A percentile compares a stretch with the other conserved stretches of the same genome.
These are phyloP conservation scores for Uloborus plumipes DNA, from an alignment of 2,888 invertebrate species.

Conservation along the genomic window DNA sequence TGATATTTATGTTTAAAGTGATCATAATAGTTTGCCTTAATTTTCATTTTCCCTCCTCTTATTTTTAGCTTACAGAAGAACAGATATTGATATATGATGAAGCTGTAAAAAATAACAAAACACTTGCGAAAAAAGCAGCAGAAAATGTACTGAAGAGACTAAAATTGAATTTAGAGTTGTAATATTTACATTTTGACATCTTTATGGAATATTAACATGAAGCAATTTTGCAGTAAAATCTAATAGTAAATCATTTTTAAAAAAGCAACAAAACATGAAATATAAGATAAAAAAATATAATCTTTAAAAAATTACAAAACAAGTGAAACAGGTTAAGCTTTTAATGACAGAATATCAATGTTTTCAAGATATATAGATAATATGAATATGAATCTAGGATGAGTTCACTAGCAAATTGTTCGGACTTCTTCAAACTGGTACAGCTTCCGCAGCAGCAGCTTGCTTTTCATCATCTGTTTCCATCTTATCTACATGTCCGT, in stretches of 20 bases:
- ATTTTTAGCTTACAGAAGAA: slow-evolving; percentile 13
- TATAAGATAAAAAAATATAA: neutral
- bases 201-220: neutral
- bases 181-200: neutral
- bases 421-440: slow-evolving; percentile 26
- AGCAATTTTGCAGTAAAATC: neutral
- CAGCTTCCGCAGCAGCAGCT: slow-evolving; percentile 25
- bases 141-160: slow-evolving; percentile 46
- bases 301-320: neutral
- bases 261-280: neutral
- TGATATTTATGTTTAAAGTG: no score
- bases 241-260: neutral
- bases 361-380: slow-evolving; percentile 48
- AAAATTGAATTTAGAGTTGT: neutral
- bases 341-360: neutral
- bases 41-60: neutral
- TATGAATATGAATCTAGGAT: slow-evolving; percentile 36
- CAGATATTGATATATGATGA: slow-evolving; percentile 29
- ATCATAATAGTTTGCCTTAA: neutral
- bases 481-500: slow-evolving; percentile 34
- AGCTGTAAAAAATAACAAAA: slow-evolving; percentile 25
- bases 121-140: slow-evolving; percentile 49
- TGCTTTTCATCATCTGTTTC: slow-evolving; percentile 43
- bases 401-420: slow-evolving; percentile 16
- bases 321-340: neutral